A percentile compares a stretch with the other conserved stretches of the same genome.
Evolutionary conservation across 2,113 vertebrate species (phyloP).

Genomic region (Taurulus bubalis): DNA sequence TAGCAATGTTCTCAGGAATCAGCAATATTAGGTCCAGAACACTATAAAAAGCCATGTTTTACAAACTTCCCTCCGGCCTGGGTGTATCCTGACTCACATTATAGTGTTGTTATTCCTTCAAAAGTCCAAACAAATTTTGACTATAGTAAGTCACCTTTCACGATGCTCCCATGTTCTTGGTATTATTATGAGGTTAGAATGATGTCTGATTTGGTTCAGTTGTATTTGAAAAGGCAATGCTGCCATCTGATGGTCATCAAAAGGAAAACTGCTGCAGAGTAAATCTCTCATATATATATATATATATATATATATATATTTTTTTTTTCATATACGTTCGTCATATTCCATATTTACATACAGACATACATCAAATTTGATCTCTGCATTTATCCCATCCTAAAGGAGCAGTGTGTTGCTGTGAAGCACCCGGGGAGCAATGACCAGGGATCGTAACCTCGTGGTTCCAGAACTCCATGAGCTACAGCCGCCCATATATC

Average conservation of each 20-base stretch:
- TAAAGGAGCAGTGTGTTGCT: too few relatives aligned
- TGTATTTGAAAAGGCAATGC: constrained; percentile 63
- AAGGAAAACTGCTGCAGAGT: constrained; percentile 21
- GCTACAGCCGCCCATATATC: too few relatives aligned
- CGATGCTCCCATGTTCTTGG: constrained; percentile 21
- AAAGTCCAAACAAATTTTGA: constrained; percentile 2
- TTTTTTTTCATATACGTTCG: too few relatives aligned
- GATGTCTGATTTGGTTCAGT: constrained; percentile 18
- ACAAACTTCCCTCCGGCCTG: neutral
- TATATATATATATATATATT: too few relatives aligned
- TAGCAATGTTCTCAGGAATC: neutral
- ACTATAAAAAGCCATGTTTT: neutral
- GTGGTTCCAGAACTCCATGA: too few relatives aligned
- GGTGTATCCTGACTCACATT: neutral
- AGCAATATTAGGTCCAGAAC: neutral
- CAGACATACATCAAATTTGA: too few relatives aligned
- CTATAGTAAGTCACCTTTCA: constrained; percentile 17
- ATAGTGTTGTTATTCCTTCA: neutral
- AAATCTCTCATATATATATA: neutral
- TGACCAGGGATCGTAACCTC: too few relatives aligned
- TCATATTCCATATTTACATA: too few relatives aligned
- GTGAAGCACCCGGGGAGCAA: too few relatives aligned
- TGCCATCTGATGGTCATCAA: constrained; percentile 72
- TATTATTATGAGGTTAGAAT: constrained; percentile 28
- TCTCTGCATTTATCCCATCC: too few relatives aligned